phyloP scores from a whole-genome alignment of 2,113 vertebrate species.

The Pseudorectes ferrugineus region DNA sequence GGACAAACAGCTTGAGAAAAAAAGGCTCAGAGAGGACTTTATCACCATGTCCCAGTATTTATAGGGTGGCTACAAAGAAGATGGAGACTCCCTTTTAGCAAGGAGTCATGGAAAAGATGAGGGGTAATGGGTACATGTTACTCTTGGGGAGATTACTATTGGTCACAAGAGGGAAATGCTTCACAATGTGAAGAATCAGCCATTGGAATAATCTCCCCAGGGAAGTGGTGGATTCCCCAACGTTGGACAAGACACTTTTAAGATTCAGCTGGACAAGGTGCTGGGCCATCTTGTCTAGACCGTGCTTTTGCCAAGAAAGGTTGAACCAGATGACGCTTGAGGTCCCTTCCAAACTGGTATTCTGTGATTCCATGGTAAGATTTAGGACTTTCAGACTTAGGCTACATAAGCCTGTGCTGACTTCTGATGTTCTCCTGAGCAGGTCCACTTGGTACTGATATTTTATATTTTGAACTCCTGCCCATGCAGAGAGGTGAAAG shows the following conservation, averaged over 20 bases:
- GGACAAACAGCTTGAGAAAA: neutral
- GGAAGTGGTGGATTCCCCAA: neutral
- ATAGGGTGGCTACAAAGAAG: neutral
- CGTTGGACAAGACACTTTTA: fast-evolving
- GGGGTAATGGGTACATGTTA: neutral
- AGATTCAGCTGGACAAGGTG: neutral
- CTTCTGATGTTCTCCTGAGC: neutral
- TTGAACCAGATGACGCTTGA: neutral
- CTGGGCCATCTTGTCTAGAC: neutral
- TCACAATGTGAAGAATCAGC: neutral
- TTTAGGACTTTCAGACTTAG: neutral
- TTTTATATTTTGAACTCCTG: neutral
- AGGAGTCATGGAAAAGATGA: neutral
- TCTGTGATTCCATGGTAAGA: neutral
- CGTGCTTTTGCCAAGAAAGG: neutral
- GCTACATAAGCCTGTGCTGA: neutral
- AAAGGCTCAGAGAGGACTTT: neutral
- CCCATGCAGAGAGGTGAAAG: neutral
- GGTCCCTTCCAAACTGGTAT: neutral
- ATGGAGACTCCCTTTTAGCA: neutral
- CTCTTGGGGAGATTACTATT: neutral
- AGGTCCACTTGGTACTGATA: neutral
- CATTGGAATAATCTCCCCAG: neutral
- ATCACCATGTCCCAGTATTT: neutral
- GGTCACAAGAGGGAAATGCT: neutral